Percentiles rank a stretch among this genome's conserved stretches.
Conservation (phyloP, 1,140 invertebrate species). For the Zaprionus lachaisei region DNA sequence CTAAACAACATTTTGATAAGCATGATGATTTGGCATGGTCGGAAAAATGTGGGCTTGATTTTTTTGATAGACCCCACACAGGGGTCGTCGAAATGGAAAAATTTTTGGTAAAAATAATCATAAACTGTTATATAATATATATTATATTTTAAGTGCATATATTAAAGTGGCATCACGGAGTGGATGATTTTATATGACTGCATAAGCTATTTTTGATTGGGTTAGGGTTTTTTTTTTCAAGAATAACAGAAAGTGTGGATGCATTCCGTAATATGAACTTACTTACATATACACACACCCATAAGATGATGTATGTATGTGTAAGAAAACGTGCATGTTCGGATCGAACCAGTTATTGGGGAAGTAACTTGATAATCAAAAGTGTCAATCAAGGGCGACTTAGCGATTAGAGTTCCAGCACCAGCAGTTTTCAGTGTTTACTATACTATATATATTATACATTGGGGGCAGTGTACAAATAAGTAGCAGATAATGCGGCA, state of each 20-base stretch:
- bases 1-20: constrained; percentile 32
- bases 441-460: background rate
- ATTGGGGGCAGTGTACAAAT: constrained; percentile 7
- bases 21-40: constrained; percentile 46
- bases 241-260: background rate
- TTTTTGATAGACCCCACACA: background rate
- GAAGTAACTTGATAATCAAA: constrained; percentile 15
- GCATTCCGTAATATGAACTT: background rate
- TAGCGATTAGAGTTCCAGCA: constrained; percentile 3
- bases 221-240: background rate
- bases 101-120: constrained; percentile 7
- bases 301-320: background rate
- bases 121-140: background rate
- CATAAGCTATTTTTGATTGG: background rate
- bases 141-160: background rate
- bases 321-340: background rate
- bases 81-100: constrained; percentile 22
- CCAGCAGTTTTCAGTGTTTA: background rate
- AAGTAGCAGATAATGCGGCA: background rate
- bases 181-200: background rate
- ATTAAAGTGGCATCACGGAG: background rate
- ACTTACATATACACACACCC: background rate
- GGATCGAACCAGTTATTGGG: constrained; percentile 26
- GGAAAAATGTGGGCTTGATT: constrained; percentile 22
- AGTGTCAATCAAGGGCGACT: constrained; percentile 36